Evolutionary conservation across 2,113 vertebrate species (phyloP).

Genomic region (Clinocottus analis): DNA sequence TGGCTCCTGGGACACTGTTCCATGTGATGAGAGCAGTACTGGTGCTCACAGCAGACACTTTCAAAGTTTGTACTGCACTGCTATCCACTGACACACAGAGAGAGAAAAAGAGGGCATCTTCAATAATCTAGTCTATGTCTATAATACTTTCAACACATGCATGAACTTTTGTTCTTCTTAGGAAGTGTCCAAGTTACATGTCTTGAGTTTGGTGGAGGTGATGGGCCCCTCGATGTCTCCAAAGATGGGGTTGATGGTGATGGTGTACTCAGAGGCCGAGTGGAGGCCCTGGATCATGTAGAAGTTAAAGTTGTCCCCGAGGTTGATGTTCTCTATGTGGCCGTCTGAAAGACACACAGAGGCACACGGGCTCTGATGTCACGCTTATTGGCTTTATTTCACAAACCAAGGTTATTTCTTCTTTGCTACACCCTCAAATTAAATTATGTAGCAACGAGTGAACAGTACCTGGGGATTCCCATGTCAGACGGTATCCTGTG

Average conservation of each 20-base stretch:
- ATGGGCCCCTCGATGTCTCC: conserved; percentile 87
- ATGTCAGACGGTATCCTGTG: conserved; percentile 90
- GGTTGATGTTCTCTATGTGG: conserved; percentile 87
- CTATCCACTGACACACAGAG: conserved; percentile 84
- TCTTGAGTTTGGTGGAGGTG: conserved; percentile 77
- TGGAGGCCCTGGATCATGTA: conserved; percentile 92
- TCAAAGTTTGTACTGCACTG: conserved; percentile 86
- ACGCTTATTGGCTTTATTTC: neutral
- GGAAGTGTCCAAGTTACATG: conserved; percentile 76
- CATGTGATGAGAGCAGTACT: conserved; percentile 85
- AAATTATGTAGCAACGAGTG: neutral
- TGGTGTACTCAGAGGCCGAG: conserved; percentile 81
- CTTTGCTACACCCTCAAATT: neutral
- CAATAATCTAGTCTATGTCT: neutral
- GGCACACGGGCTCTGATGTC: neutral
- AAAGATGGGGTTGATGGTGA: conserved; percentile 91
- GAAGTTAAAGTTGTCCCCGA: conserved; percentile 84
- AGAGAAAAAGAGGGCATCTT: neutral
- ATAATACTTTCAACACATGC: neutral
- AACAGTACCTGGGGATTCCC: conserved; percentile 86
- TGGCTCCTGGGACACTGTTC: conserved; percentile 88
- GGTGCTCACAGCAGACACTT: conserved; percentile 84
- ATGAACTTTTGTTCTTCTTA: neutral
- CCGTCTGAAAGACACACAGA: conserved; percentile 79
- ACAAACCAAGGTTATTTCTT: neutral